Evolutionary conservation across 2,797 vertebrate genomes (phyloP).

Genomic region (Staurois parvus): DNA sequence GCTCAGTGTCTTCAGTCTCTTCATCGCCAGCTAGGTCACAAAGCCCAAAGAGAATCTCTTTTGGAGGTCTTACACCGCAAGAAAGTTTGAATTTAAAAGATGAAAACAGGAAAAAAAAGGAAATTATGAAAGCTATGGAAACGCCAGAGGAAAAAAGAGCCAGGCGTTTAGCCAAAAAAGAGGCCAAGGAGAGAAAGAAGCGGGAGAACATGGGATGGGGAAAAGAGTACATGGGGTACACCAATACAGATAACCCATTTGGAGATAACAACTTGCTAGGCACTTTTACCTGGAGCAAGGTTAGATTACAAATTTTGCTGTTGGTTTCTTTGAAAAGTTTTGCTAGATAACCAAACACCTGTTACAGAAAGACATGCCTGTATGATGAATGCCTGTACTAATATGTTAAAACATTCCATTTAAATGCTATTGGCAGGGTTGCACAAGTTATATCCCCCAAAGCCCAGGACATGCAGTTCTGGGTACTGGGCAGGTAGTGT

Average conservation of each 20-base stretch:
- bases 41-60: conserved; percentile 62
- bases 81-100: conserved; percentile 75
- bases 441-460: too few species aligned
- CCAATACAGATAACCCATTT: conserved; percentile 97
- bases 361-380: too few species aligned
- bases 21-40: conserved; percentile 56
- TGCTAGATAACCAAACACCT: too few species aligned
- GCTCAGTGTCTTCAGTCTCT: conserved; percentile 80
- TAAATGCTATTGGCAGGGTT: too few species aligned
- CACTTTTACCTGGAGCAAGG: conserved; percentile 98
- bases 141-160: conserved; percentile 96
- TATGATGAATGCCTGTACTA: too few species aligned
- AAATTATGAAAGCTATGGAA: conserved; percentile 94
- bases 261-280: conserved; percentile 97
- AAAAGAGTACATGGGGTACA: conserved; percentile 99
- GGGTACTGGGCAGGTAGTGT: too few species aligned
- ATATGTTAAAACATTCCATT: too few species aligned
- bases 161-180: conserved; percentile 93
- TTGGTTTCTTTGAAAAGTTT: too few species aligned
- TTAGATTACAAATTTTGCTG: conserved; percentile 63
- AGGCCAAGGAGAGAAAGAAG: conserved; percentile 95
- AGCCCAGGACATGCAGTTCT: too few species aligned
- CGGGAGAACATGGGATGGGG: conserved; percentile 99
- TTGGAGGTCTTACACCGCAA: conserved; percentile 68
- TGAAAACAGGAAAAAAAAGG: conserved; percentile 85